Evolutionary conservation across 1,140 invertebrate genomes (phyloP), one percentile per base, ranked within the genome.

Genomic region (Centruroides vittatus): DNA sequence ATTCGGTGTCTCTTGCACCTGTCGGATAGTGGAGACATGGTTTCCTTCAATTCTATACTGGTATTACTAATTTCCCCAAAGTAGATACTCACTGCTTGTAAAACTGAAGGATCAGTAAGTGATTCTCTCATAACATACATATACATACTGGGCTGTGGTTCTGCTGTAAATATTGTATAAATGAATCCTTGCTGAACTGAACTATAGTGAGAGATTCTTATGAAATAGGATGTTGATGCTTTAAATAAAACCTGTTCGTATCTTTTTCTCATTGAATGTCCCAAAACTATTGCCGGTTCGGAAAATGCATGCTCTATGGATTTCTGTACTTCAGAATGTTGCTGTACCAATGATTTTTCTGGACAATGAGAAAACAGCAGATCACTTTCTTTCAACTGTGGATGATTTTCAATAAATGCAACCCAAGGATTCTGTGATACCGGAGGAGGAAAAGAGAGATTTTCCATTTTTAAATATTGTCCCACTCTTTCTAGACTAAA

Each of bases 401-500:
- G 78, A 70, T 89, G 87, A 65, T 85, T 80, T 47, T 79, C 72
- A 1, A 92, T 70, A 69, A 93, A 85, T 65, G 83, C 77, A 48
- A 84, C 78, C 92, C 92, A 96, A n/a, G 83, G 78, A 72, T 77
- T 78, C 47, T 65, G 65, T 57, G 64, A 75, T 67, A 79, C 78
- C 61, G 83, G 77, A 3, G 82, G 77, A 8, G 82, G 77, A 67
- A 84, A 82, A 9, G 78, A 79, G 46, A 92, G 73, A 49, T 84
- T 78, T 65, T 78, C 75, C 66, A 80, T 78, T 61, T 84, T 81
- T 54, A 96, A 76, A 76, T 96, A 96, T 73, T 95, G 88, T 0
- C 91, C 90, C 57, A 96, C 80, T 69, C 86, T 83, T 76, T 97
- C 92, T 65, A 96, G 74, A 73, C 89, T 76, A 54, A 71, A 91